Conservation (phyloP, 2,113 vertebrate genomes). For the Damaliscus lunatus region DNA sequence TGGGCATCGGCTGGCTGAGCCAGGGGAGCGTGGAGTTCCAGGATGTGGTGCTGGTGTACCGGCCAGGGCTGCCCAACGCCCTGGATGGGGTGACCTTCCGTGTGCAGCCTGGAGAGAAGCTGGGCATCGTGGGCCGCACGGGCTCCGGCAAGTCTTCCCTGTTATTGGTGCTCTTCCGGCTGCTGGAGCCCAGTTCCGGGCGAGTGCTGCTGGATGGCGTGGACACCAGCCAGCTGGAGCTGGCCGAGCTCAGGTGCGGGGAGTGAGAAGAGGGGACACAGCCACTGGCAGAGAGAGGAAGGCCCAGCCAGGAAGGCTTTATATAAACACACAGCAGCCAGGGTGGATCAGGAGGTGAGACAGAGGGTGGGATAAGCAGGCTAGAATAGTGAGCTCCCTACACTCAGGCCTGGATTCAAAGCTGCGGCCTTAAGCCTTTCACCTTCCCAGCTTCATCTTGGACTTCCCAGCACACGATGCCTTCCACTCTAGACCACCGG, state of each 20-base stretch:
- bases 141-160: conserved; percentile 97
- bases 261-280: neutral
- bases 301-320: neutral
- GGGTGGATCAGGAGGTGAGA: neutral
- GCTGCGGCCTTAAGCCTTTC: neutral
- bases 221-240: conserved; percentile 84
- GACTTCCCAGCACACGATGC: neutral
- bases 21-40: conserved; percentile 88
- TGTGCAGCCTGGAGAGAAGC: conserved; percentile 90
- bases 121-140: conserved; percentile 95
- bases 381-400: neutral
- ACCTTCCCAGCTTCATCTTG: neutral
- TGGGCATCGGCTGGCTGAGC: conserved; percentile 83
- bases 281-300: neutral
- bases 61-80: conserved; percentile 89
- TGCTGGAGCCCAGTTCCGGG: conserved; percentile 92
- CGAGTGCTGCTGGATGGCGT: conserved; percentile 89
- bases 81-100: conserved; percentile 89
- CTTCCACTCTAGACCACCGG: neutral
- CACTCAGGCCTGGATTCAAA: neutral
- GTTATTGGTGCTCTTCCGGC: conserved; percentile 93
- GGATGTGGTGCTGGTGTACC: conserved; percentile 86
- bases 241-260: conserved; percentile 87
- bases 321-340: neutral
- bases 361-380: neutral